These are phyloP conservation scores for Cavia porcellus DNA, from an alignment of 2,113 vertebrate species.

Conservation along the genomic window DNA sequence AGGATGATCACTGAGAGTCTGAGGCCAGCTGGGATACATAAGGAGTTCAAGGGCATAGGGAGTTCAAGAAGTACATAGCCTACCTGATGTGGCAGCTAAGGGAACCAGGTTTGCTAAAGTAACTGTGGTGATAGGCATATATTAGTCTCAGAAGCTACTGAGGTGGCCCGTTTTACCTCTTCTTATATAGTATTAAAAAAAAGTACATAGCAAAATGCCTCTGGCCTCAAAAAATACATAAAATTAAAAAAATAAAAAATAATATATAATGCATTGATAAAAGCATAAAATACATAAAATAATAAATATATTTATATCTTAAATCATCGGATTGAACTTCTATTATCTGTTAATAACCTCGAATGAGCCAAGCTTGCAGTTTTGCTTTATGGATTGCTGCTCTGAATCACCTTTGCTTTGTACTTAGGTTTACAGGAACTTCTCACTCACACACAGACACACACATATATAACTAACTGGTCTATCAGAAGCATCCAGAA, in stretches of 20 bases:
- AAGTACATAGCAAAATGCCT: background rate
- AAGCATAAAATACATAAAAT: background rate
- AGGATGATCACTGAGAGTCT: background rate
- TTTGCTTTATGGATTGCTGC: background rate
- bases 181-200: too few species aligned
- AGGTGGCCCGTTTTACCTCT: too few species aligned
- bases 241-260: too few species aligned
- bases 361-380: slow-evolving; percentile 29
- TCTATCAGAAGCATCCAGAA: slow-evolving; percentile 11
- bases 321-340: background rate
- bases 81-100: too few species aligned
- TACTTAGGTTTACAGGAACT: slow-evolving; percentile 35
- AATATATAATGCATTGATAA: too few species aligned
- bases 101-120: too few species aligned
- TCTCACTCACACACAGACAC: background rate
- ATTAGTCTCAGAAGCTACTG: too few species aligned
- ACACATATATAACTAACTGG: background rate
- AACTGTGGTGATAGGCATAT: too few species aligned
- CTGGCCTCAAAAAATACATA: background rate
- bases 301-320: background rate
- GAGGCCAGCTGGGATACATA: background rate
- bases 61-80: background rate
- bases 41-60: background rate
- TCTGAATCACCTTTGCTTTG: slow-evolving; percentile 45
- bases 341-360: slow-evolving; percentile 27